Base-by-base conservation (phyloP, 2,888 invertebrate genomes). In the Platycnemis pennipes region DNA sequence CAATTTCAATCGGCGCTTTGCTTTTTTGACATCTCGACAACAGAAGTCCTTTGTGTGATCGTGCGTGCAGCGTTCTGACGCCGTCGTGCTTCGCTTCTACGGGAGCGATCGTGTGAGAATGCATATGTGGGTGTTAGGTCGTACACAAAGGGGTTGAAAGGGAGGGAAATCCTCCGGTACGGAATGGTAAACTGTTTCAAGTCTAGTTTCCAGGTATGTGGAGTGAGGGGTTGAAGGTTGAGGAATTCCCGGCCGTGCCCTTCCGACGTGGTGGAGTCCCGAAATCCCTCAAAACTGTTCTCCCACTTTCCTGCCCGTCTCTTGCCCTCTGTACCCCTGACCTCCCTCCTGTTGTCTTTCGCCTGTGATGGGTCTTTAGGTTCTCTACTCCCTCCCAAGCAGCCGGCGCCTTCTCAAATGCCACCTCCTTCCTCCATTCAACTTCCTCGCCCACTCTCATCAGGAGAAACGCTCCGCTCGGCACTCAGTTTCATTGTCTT, bases 401-500 rank as follows among this genome's bases (percentile, higher is more conserved):
- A 49, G 49, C 49, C 49, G 49, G 37, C 37, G 37, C 37, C 77
- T 37, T 37, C 77, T 77, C 77, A 77, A 49, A 11, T 19, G 19
- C 2, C 49, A 16, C 37, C 77, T 77, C 37, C 63, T 11, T 26
- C 11, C 16, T 63, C 16, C 77, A 77, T 31, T 77, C 37, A 37
- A 77, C 77, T 16, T 77, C 77, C 13, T 37, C 77, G 56, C 91
- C 63, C 56, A 56, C 63, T 37, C 22, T 53, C 49, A 88, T 89
- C 89, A 53, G 89, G 53, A 89, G 89, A 53, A 89, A 89, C 91
- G 63, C n/a, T 91, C 91, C n/a, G 91, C 63, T 56, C 42, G 63
- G 22, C 91, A 91, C 91, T 91, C 91, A 11, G 91, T 91, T 91
- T 91, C 91, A 91, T 91, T 91, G 63, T 91, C 56, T 42, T 91